Evolutionary conservation across 2,888 invertebrate genomes (phyloP).

Genomic region (Parnassius smintheus): DNA sequence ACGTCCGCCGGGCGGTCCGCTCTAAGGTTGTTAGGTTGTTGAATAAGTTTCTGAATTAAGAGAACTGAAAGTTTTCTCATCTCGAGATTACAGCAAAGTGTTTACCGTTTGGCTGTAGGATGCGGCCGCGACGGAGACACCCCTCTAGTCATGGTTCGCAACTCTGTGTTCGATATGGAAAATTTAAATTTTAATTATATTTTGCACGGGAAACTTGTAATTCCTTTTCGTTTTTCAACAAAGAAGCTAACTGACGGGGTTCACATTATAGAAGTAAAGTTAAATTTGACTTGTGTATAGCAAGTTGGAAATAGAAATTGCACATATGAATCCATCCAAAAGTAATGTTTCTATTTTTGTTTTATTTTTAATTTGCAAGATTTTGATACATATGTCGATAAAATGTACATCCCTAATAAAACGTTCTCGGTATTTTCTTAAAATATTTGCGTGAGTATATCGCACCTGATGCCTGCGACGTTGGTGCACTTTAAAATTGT

Average conservation of each 20-base stretch:
- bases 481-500: conserved; percentile 71
- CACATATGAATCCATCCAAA: too few relatives aligned
- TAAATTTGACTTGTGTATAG: too few relatives aligned
- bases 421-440: conserved; percentile 74
- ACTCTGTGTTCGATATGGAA: conserved; percentile 36
- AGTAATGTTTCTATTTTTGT: neutral
- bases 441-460: conserved; percentile 78
- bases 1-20: conserved; percentile 69
- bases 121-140: conserved; percentile 59
- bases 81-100: conserved; percentile 82
- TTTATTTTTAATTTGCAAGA: neutral
- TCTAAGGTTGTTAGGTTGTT: conserved; percentile 81
- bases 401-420: conserved; percentile 51
- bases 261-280: too few relatives aligned
- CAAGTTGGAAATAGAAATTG: too few relatives aligned
- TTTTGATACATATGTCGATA: conserved; percentile 33
- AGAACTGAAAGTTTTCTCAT: conserved; percentile 83
- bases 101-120: conserved; percentile 81
- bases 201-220: conserved; percentile 6
- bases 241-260: too few relatives aligned
- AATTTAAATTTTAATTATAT: conserved; percentile 17
- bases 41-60: conserved; percentile 83
- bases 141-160: conserved; percentile 40
- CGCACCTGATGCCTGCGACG: conserved; percentile 72
- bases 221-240: too few relatives aligned